Evolutionary conservation across 2,797 vertebrate genomes (phyloP).

Genomic region (Sebastes hubbsi): DNA sequence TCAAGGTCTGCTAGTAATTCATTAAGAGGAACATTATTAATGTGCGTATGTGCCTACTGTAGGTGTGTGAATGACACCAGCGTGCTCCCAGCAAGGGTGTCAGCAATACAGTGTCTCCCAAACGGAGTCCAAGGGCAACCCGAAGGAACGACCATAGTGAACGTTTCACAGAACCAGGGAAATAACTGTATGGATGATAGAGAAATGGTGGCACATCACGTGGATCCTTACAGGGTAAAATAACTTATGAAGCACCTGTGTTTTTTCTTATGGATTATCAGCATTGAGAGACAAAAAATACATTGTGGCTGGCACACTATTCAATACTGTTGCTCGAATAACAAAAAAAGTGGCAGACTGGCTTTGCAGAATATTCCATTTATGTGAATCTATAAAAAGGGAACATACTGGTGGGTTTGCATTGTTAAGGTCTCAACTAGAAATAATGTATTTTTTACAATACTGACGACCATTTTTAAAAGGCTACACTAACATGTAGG

Average conservation of each 20-base stretch:
- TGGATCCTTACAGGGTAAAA: constrained; percentile 5
- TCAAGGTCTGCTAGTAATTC: constrained; percentile 77
- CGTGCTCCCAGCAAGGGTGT: constrained; percentile 41
- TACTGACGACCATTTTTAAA: not conserved
- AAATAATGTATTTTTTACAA: not conserved
- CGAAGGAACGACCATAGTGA: not conserved
- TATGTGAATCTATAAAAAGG: not conserved
- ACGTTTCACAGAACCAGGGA: not conserved
- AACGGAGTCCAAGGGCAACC: constrained; percentile 54
- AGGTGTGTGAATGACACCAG: constrained; percentile 7
- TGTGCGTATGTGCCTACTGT: constrained; percentile 24
- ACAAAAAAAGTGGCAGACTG: not conserved
- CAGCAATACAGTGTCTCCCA: constrained; percentile 2
- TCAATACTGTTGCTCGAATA: not conserved
- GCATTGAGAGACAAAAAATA: not conserved
- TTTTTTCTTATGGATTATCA: not conserved
- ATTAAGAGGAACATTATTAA: constrained; percentile 73
- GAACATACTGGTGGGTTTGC: not conserved
- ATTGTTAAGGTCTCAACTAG: not conserved
- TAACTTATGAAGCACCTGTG: not conserved
- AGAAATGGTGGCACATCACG: not conserved
- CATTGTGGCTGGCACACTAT: not conserved
- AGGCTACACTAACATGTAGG: not conserved
- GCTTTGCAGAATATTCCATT: not conserved
- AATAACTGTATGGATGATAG: constrained; percentile 4